Evolutionary conservation across 2,113 vertebrate species (phyloP).

Genomic region (Capreolus pygargus): DNA sequence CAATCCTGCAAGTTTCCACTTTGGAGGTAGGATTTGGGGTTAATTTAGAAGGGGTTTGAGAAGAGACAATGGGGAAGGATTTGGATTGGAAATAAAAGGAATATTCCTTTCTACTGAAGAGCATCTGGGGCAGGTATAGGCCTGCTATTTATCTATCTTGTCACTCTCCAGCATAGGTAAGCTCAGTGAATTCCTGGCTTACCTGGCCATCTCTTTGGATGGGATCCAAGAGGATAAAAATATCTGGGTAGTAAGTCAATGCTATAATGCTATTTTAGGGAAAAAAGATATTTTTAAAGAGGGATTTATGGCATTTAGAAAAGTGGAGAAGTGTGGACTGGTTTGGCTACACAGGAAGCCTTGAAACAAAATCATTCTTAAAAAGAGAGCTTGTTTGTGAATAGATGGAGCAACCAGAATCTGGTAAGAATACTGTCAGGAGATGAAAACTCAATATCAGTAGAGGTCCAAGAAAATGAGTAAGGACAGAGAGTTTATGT

Average conservation of each 20-base stretch:
- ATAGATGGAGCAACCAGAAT: neutral
- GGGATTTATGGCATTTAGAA: neutral
- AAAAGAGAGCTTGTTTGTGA: neutral
- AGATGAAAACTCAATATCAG: neutral
- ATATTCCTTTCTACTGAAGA: neutral
- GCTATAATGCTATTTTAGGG: neutral
- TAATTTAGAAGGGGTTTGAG: neutral
- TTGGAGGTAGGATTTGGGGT: neutral
- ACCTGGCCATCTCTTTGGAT: neutral
- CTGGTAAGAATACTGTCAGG: neutral
- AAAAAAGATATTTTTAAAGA: neutral
- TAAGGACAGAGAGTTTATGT: neutral
- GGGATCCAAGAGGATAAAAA: neutral
- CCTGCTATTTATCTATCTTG: neutral
- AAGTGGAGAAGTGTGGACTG: neutral
- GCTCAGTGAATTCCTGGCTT: neutral
- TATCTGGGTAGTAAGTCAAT: neutral
- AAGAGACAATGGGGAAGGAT: neutral
- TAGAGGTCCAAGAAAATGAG: neutral
- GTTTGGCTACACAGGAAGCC: neutral
- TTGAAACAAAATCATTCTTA: neutral
- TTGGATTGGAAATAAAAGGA: neutral
- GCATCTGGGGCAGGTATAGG: neutral
- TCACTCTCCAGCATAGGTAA: neutral
- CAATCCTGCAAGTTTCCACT: neutral